Percentiles rank a stretch among this genome's conserved stretches.
These are phyloP conservation scores for Miichthys miiuy DNA, from an alignment of 2,797 vertebrate species.

Conservation along the genomic window DNA sequence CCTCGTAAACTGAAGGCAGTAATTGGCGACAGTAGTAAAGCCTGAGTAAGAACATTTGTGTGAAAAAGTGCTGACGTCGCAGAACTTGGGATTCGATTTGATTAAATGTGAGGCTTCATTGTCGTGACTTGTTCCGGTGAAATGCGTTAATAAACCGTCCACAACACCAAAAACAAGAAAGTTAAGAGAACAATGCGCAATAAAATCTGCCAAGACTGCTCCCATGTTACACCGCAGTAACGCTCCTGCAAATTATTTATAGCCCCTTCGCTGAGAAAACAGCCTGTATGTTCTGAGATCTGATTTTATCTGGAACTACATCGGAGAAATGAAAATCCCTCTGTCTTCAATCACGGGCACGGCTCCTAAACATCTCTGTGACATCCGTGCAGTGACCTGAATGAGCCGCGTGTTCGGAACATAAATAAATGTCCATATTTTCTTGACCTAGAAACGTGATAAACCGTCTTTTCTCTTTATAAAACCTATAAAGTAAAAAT, in stretches of 20 bases:
- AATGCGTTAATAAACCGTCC: not conserved
- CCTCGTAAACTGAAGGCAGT: constrained; percentile 13
- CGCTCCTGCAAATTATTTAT: not conserved
- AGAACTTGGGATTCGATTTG: not conserved
- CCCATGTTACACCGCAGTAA: constrained; percentile 1
- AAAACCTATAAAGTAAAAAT: constrained; percentile 49
- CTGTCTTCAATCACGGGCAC: not conserved
- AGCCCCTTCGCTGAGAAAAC: not conserved
- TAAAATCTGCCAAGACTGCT: constrained; percentile 3
- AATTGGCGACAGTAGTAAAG: not conserved
- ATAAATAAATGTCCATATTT: constrained; percentile 33
- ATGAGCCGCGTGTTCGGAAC: constrained; percentile 10
- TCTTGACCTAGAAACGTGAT: constrained; percentile 58
- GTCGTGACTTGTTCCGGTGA: constrained; percentile 7
- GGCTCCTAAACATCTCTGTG: constrained; percentile 25
- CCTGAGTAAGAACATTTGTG: constrained; percentile 9
- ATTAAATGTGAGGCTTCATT: not conserved
- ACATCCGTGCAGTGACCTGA: constrained; percentile 13
- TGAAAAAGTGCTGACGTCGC: constrained; percentile 8
- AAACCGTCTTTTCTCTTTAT: constrained; percentile 29
- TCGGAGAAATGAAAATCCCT: constrained; percentile 1
- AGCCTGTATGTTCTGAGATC: not conserved
- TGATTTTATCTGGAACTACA: not conserved
- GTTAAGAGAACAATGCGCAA: not conserved
- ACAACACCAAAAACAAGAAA: not conserved